These are phyloP conservation scores for Cydia strobilella DNA, from an alignment of 1,140 invertebrate genomes.

Conservation along the genomic window DNA sequence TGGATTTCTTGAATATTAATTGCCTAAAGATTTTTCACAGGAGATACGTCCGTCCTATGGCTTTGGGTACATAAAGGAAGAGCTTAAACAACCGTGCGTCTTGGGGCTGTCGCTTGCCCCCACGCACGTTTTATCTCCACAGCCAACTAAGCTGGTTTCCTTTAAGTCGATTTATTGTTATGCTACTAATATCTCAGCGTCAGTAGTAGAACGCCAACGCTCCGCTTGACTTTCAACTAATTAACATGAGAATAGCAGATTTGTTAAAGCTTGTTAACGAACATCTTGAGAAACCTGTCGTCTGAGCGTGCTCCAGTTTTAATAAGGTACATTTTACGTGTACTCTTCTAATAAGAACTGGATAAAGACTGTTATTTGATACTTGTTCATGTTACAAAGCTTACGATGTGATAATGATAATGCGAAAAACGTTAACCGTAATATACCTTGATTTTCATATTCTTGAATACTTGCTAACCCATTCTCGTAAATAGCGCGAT, in stretches of 20 bases:
- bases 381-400: background rate
- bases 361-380: background rate
- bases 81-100: slow-evolving; percentile 64
- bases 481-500: background rate
- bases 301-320: slow-evolving; percentile 6
- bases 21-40: slow-evolving; percentile 38
- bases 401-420: background rate
- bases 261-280: slow-evolving; percentile 33
- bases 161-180: slow-evolving; percentile 70
- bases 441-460: background rate
- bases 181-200: slow-evolving; percentile 64
- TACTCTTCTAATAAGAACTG: background rate
- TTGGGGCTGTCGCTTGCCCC: slow-evolving; percentile 50
- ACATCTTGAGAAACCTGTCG: slow-evolving; percentile 24
- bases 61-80: slow-evolving; percentile 66
- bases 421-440: background rate
- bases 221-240: slow-evolving; percentile 60
- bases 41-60: slow-evolving; percentile 41
- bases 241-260: slow-evolving; percentile 68
- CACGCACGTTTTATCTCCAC: slow-evolving; percentile 73
- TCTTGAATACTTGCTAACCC: background rate
- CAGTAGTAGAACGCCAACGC: slow-evolving; percentile 59
- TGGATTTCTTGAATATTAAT: slow-evolving; percentile 31
- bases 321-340: background rate
- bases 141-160: slow-evolving; percentile 61